A percentile compares a stretch with the other conserved stretches of the same genome.
Evolutionary conservation across 2,113 vertebrate genomes (phyloP).

Genomic region (Pycnonotus jocosus): DNA sequence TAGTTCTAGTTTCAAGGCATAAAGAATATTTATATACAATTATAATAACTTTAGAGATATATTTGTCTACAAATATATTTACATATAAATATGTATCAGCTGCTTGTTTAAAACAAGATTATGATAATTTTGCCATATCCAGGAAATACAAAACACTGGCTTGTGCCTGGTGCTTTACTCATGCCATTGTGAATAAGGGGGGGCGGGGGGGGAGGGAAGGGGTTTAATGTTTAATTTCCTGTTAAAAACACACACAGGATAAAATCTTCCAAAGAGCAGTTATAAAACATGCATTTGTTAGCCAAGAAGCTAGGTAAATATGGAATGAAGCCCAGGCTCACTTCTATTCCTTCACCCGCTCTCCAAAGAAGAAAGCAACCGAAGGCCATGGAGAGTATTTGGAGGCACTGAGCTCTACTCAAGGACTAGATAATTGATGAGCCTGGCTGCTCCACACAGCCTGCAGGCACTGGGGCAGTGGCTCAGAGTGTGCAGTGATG

Average conservation of each 20-base stretch:
- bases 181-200: constrained; percentile 36
- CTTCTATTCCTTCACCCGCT: neutral
- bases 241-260: constrained; percentile 50
- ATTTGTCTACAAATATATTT: constrained; percentile 31
- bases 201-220: neutral
- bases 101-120: constrained; percentile 42
- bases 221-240: constrained; percentile 51
- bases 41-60: neutral
- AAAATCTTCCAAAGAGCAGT: constrained; percentile 56
- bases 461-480: neutral
- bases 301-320: constrained; percentile 54
- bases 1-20: neutral
- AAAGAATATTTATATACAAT: neutral
- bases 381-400: neutral
- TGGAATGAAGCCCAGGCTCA: neutral
- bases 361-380: neutral
- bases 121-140: constrained; percentile 54
- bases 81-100: constrained; percentile 37
- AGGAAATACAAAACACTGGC: constrained; percentile 58
- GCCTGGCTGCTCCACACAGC: neutral
- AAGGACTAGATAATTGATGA: neutral
- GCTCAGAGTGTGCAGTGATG: neutral
- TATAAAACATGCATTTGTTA: constrained; percentile 36
- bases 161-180: constrained; percentile 49
- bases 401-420: neutral